phyloP scores from a whole-genome alignment of 2,113 vertebrate species.

The Antechinus stuartii region DNA sequence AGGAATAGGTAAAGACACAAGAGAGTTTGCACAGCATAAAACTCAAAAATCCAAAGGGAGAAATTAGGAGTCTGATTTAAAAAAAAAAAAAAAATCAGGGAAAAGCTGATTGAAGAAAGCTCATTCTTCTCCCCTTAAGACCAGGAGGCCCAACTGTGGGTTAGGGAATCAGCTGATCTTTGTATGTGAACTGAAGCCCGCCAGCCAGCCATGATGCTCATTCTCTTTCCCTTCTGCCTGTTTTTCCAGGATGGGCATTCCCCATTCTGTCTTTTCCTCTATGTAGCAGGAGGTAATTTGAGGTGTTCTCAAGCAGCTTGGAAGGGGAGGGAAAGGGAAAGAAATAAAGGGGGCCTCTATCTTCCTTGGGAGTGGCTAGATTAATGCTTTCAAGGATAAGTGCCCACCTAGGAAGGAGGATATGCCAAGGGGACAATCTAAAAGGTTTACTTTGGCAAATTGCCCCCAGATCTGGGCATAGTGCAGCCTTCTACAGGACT shows the following conservation, averaged over 20 bases:
- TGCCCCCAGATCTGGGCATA: slow-evolving; percentile 62
- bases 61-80: neutral
- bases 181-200: too few relatives aligned
- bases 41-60: neutral
- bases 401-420: slow-evolving; percentile 37
- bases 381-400: neutral
- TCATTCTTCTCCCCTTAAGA: neutral
- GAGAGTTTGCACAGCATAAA: neutral
- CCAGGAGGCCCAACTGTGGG: neutral
- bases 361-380: neutral
- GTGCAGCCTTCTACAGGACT: slow-evolving; percentile 69
- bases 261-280: neutral
- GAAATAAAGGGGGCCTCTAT: neutral
- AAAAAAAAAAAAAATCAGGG: neutral
- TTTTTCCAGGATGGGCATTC: neutral
- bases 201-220: neutral
- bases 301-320: neutral
- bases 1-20: neutral
- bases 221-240: neutral
- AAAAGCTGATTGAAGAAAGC: neutral
- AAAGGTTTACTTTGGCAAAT: slow-evolving; percentile 70
- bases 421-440: neutral
- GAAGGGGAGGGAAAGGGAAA: neutral
- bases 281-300: neutral
- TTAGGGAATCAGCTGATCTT: neutral